Evolutionary conservation across 1,140 invertebrate species (phyloP).

Genomic region (Druon quercuslanigerum): DNA sequence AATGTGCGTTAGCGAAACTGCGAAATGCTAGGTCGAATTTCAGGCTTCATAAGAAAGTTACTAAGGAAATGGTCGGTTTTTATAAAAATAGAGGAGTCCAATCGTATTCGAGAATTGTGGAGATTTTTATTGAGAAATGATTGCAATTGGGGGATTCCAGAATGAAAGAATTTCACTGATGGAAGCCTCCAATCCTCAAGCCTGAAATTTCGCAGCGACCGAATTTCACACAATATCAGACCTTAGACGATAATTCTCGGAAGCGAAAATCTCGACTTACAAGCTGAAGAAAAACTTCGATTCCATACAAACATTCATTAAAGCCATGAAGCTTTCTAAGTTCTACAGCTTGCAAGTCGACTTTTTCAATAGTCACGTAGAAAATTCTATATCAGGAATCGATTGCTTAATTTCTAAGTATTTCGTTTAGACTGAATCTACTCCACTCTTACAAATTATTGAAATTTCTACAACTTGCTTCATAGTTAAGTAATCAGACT

Average conservation of each 20-base stretch:
- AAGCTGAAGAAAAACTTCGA: conserved; percentile 31
- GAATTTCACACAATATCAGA: background rate
- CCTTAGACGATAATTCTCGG: conserved; percentile 14
- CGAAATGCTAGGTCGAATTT: conserved; percentile 5
- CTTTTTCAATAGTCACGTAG: conserved; percentile 4
- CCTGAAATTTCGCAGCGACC: conserved; percentile 23
- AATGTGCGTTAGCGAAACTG: background rate
- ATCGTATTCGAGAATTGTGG: background rate
- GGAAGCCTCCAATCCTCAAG: conserved; percentile 4
- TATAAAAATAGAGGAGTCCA: conserved; percentile 23
- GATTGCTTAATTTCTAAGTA: background rate
- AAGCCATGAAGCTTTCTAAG: background rate
- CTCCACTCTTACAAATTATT: too few relatives aligned
- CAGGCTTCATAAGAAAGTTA: background rate
- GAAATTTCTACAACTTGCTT: too few relatives aligned
- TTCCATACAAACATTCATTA: conserved; percentile 8
- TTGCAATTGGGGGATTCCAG: conserved; percentile 8
- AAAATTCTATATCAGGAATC: conserved; percentile 17
- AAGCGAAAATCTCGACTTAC: conserved; percentile 17
- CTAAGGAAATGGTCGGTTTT: background rate
- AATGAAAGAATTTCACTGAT: background rate
- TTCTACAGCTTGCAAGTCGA: conserved; percentile 18
- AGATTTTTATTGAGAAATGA: background rate
- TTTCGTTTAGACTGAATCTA: too few relatives aligned
- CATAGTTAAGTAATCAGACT: background rate